Conservation (phyloP, 2,888 invertebrate genomes). For the Tenthredo distinguenda region DNA sequence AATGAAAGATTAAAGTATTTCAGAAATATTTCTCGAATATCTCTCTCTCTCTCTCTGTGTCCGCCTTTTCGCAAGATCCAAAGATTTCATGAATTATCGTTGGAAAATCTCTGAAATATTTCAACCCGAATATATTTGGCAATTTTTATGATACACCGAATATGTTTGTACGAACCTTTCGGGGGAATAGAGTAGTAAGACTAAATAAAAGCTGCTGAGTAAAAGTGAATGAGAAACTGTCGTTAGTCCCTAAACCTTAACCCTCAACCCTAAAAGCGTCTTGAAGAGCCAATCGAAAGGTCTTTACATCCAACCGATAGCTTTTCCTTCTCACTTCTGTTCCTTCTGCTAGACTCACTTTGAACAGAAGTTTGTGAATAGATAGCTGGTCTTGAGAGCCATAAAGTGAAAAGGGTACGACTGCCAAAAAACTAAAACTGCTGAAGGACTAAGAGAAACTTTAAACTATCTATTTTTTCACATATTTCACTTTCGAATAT, state of each 20-base stretch:
- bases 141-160: neutral
- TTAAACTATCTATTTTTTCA: neutral
- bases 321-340: conserved; percentile 24
- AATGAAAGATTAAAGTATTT: no score
- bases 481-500: neutral
- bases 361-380: conserved; percentile 34
- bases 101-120: neutral
- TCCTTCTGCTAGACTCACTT: conserved; percentile 17
- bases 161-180: neutral
- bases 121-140: neutral
- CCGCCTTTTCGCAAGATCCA: neutral
- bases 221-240: conserved; percentile 17
- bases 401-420: conserved; percentile 25
- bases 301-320: conserved; percentile 11
- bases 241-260: conserved; percentile 18
- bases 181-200: neutral
- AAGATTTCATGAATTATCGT: neutral
- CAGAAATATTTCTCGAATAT: neutral
- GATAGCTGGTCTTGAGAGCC: conserved; percentile 26
- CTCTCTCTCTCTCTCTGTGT: neutral
- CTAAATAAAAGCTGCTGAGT: neutral
- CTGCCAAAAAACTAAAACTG: conserved; percentile 2
- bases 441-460: neutral
- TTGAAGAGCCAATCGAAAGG: conserved; percentile 26
- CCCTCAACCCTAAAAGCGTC: conserved; percentile 11